A percentile compares a stretch with the other conserved stretches of the same genome.
These are phyloP conservation scores for Chrysolina oricalcia DNA, from an alignment of 2,888 invertebrate genomes.

Conservation along the genomic window DNA sequence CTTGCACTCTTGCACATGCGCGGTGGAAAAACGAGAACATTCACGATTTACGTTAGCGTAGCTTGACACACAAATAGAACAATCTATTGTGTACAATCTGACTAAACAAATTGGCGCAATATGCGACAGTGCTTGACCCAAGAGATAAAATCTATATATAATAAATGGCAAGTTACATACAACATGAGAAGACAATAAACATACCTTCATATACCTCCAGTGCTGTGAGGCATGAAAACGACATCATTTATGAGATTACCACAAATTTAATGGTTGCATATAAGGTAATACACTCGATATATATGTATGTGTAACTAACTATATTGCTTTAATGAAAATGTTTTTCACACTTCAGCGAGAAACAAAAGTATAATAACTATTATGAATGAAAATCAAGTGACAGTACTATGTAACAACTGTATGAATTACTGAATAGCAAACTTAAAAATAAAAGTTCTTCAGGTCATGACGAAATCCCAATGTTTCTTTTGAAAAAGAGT, in stretches of 20 bases:
- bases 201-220: slow-evolving; percentile 88
- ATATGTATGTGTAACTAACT: slow-evolving; percentile 17
- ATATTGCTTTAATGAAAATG: not conserved
- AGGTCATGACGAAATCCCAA: too few relatives aligned
- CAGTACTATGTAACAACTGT: too few relatives aligned
- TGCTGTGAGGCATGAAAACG: slow-evolving; percentile 77
- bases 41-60: not conserved
- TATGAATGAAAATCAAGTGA: too few relatives aligned
- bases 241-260: slow-evolving; percentile 45
- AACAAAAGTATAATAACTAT: too few relatives aligned
- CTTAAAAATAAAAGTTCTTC: too few relatives aligned
- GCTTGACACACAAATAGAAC: not conserved
- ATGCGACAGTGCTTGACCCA: not conserved
- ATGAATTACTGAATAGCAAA: too few relatives aligned
- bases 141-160: not conserved
- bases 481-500: too few relatives aligned
- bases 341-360: not conserved
- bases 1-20: too few relatives aligned
- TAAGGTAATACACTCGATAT: not conserved
- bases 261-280: not conserved
- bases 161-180: not conserved
- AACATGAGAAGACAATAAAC: slow-evolving; percentile 64
- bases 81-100: not conserved
- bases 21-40: too few relatives aligned
- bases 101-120: not conserved